A percentile compares a stretch with the other conserved stretches of the same genome.
Evolutionary conservation across 2,888 invertebrate species (phyloP).

Genomic region (Sarcophaga carnaria): DNA sequence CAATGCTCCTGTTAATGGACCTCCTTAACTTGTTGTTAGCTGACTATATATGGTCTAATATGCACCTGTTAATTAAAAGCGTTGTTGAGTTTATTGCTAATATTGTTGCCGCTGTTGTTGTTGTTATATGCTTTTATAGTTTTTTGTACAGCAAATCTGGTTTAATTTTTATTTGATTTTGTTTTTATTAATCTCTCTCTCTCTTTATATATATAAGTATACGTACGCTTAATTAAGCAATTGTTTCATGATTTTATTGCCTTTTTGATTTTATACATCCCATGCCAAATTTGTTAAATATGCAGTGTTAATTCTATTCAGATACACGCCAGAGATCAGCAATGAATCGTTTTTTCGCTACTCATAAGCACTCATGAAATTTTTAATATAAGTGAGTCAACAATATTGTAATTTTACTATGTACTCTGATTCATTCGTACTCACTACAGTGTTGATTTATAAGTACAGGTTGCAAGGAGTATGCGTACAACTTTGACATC

Average conservation of each 20-base stretch:
- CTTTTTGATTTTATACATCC: conserved; percentile 54
- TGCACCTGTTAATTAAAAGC: conserved; percentile 68
- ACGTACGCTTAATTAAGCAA: conserved; percentile 53
- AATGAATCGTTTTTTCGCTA: no score
- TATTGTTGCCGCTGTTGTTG: background rate
- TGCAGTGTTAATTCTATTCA: conserved; percentile 59
- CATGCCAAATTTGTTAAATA: conserved; percentile 61
- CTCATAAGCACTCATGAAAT: no score
- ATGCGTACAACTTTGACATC: no score
- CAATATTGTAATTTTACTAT: no score
- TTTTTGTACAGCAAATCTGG: no score
- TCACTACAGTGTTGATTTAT: no score
- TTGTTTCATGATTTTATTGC: conserved; percentile 51
- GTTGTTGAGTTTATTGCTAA: background rate
- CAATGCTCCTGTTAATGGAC: conserved; percentile 59
- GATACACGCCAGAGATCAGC: background rate
- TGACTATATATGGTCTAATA: conserved; percentile 61
- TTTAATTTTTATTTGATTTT: conserved; percentile 23
- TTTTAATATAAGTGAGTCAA: no score
- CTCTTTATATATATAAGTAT: background rate
- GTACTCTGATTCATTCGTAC: no score
- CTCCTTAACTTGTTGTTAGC: conserved; percentile 24
- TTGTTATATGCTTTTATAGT: background rate
- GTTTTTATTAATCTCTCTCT: conserved; percentile 30
- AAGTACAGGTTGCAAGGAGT: no score